A percentile compares a stretch with the other conserved stretches of the same genome.
These are phyloP conservation scores for Homalodisca vitripennis DNA, from an alignment of 1,140 invertebrate genomes.

Conservation along the genomic window DNA sequence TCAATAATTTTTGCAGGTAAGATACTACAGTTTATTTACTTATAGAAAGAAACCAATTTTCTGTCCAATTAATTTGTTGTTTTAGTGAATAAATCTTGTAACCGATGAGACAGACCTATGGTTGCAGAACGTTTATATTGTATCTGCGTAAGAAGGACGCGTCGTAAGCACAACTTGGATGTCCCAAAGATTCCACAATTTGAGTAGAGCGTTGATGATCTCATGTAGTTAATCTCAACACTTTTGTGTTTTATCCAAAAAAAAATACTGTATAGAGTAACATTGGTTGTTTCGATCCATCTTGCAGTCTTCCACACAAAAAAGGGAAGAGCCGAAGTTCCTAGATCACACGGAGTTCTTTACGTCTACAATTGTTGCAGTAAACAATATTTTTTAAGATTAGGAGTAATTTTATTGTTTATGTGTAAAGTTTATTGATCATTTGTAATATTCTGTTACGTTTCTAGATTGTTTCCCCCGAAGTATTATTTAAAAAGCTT, in stretches of 20 bases:
- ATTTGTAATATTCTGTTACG: constrained; percentile 19
- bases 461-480: neutral
- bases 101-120: neutral
- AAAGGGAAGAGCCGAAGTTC: neutral
- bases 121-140: constrained; percentile 8
- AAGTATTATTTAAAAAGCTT: neutral
- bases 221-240: constrained; percentile 16
- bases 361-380: neutral
- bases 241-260: constrained; percentile 17
- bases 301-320: constrained; percentile 1
- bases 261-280: constrained; percentile 10
- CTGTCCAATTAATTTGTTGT: neutral
- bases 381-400: neutral
- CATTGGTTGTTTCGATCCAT: constrained; percentile 7
- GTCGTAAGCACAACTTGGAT: constrained; percentile 20
- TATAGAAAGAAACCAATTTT: too few species aligned
- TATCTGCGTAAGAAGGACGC: constrained; percentile 6
- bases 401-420: constrained; percentile 7
- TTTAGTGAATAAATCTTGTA: neutral
- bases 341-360: constrained; percentile 3
- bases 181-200: constrained; percentile 20
- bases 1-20: too few species aligned
- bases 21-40: too few species aligned
- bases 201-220: constrained; percentile 15
- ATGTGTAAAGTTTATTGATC: constrained; percentile 4